Evolutionary conservation across 2,797 vertebrate species (phyloP), one percentile per base, ranked within the genome.

Genomic region (Australoheros facetus): DNA sequence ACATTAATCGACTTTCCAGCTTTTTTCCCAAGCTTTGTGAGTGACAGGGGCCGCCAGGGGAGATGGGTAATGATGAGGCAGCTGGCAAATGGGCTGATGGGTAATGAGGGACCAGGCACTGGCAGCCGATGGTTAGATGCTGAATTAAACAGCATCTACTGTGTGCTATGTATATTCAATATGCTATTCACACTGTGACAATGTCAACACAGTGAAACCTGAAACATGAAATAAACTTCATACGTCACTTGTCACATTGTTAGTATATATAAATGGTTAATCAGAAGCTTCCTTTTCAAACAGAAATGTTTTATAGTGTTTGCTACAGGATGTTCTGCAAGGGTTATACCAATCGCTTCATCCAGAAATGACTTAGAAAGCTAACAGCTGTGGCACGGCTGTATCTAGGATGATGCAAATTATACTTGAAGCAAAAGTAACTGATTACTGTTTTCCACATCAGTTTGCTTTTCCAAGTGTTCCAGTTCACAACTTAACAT

Each of bases 11-110:
- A 92, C 88, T 93, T 90, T 91, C 82, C 84, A 85, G 85, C 85
- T 86, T 89, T 88, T 88, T 85, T 90, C 88, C 78, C 77, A 85
- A 88, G 86, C 87, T 66, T 81, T 89, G 89, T 93, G 93, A 94
- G 85, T 94, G 93, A 93, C 93, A 93, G 85, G 56, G 84, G 84
- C 89, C 62, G 88, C 88, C 89, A 82, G 72, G 93, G 94, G 92
- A 94, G 88, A 93, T 86, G 89, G 89, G 91, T 94, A 94, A 95
- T 94, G 92, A 95, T 94, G 92, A 95, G 91, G 91, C 92, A 92
- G 91, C 92, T 94, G 93, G 92, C 91, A 94, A 93, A 95, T 89
- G 91, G 91, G 89, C 90, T 93, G 93, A 94, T 92, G 92, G 91
- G 94, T 94, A 94, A 95, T 94, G 92, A 94, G 94, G 89, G 93